Evolutionary conservation across 2,888 invertebrate genomes (phyloP).

Genomic region (Anarsia innoxiella): DNA sequence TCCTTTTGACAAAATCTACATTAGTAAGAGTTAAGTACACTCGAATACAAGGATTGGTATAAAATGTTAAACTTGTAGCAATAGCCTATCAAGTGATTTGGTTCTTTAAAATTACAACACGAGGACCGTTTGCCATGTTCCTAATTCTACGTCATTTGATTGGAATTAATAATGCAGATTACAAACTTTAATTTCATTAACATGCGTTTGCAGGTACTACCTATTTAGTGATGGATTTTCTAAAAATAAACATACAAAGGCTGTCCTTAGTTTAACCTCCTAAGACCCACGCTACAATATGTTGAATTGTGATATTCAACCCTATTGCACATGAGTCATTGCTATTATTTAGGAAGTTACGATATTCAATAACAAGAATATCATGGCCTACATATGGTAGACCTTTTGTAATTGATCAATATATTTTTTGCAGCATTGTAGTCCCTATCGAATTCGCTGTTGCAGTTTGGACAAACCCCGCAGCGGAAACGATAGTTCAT

Average conservation of each 20-base stretch:
- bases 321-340: constrained; percentile 49
- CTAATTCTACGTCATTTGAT: constrained; percentile 10
- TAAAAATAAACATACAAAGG: constrained; percentile 6
- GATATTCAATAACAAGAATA: too few relatives aligned
- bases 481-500: too few relatives aligned
- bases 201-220: constrained; percentile 6
- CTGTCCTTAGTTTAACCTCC: too few relatives aligned
- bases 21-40: constrained; percentile 71
- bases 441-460: too few relatives aligned
- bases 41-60: constrained; percentile 74
- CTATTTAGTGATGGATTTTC: constrained; percentile 1
- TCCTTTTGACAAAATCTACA: constrained; percentile 71
- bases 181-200: constrained; percentile 1
- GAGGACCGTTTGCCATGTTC: constrained; percentile 38
- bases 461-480: too few relatives aligned
- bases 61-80: constrained; percentile 70
- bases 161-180: constrained; percentile 2
- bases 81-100: constrained; percentile 64
- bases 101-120: constrained; percentile 63
- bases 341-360: too few relatives aligned
- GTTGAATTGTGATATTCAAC: constrained; percentile 20
- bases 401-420: too few relatives aligned
- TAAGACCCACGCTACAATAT: constrained; percentile 4
- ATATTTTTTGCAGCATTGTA: too few relatives aligned
- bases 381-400: too few relatives aligned